These are phyloP conservation scores for Epinephelus cyanopodus DNA, from an alignment of 2,113 vertebrate genomes.

Conservation along the genomic window DNA sequence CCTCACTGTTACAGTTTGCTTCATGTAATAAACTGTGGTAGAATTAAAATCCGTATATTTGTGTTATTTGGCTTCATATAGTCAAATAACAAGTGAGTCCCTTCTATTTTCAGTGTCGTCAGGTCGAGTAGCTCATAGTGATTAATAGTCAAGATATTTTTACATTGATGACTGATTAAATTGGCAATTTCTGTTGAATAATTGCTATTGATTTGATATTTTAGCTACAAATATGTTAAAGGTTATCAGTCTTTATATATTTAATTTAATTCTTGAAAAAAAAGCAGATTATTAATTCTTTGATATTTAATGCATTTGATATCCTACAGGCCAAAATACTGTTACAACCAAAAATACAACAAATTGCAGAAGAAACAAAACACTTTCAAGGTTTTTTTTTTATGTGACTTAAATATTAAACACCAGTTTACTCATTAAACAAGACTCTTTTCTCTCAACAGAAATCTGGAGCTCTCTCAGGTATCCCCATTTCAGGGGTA, in stretches of 20 bases:
- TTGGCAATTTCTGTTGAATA: not conserved
- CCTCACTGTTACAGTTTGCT: not conserved
- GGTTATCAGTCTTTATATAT: not conserved
- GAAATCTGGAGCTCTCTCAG: constrained; percentile 92
- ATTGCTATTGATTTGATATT: not conserved
- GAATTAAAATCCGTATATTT: not conserved
- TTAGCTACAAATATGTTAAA: not conserved
- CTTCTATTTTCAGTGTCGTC: not conserved
- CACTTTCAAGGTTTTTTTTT: not conserved
- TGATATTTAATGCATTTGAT: too few relatives aligned
- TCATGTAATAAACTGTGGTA: constrained; percentile 3
- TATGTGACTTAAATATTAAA: not conserved
- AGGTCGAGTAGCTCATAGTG: not conserved
- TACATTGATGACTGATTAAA: not conserved
- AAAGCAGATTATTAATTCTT: too few relatives aligned
- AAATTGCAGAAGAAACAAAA: not conserved
- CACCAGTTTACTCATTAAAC: not conserved
- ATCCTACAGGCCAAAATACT: too few relatives aligned
- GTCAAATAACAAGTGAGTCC: constrained; percentile 55
- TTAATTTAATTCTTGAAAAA: not conserved
- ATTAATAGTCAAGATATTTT: not conserved
- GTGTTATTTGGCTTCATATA: constrained; percentile 64
- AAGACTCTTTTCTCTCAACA: constrained; percentile 61
- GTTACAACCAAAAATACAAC: too few relatives aligned
- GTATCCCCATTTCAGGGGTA: constrained; percentile 96